Evolutionary conservation across 2,113 vertebrate species (phyloP).

Genomic region (Cyprinodon variegatus): DNA sequence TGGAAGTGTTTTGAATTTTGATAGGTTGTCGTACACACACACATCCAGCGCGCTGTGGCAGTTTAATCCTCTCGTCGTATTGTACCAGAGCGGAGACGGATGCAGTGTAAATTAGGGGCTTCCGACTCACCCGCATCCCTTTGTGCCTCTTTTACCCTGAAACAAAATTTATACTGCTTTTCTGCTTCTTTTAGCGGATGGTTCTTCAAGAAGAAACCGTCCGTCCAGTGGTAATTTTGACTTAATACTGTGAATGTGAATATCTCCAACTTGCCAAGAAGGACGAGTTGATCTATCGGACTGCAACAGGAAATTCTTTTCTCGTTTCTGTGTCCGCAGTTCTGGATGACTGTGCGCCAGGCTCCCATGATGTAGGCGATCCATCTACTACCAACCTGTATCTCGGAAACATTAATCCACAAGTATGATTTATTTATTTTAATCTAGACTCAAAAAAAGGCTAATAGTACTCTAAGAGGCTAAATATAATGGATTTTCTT

Average conservation of each 20-base stretch:
- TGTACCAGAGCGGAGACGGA: too few relatives aligned
- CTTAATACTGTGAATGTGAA: conserved; percentile 72
- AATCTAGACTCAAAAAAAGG: background rate
- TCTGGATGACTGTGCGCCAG: conserved; percentile 96
- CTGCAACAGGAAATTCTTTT: conserved; percentile 65
- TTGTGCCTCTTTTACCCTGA: conserved; percentile 37
- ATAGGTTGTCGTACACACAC: too few relatives aligned
- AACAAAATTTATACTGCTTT: conserved; percentile 81
- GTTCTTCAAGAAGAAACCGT: conserved; percentile 96
- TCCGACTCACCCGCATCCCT: background rate
- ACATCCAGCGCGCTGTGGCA: too few relatives aligned
- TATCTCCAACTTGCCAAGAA: conserved; percentile 60
- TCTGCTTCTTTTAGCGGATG: conserved; percentile 89
- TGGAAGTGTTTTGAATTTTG: too few relatives aligned
- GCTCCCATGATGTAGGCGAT: conserved; percentile 98
- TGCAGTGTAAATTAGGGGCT: too few relatives aligned
- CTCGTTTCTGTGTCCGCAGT: conserved; percentile 79
- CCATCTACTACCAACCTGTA: conserved; percentile 98
- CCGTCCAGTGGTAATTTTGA: conserved; percentile 94
- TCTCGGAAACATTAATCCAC: conserved; percentile 98
- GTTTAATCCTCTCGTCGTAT: too few relatives aligned
- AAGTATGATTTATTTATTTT: conserved; percentile 76
- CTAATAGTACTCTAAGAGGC: background rate
- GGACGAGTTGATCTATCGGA: conserved; percentile 27
- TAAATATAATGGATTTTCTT: background rate